Evolutionary conservation across 2,113 vertebrate species (phyloP), one percentile per base, ranked within the genome.

Genomic region (Trogon melanurus): DNA sequence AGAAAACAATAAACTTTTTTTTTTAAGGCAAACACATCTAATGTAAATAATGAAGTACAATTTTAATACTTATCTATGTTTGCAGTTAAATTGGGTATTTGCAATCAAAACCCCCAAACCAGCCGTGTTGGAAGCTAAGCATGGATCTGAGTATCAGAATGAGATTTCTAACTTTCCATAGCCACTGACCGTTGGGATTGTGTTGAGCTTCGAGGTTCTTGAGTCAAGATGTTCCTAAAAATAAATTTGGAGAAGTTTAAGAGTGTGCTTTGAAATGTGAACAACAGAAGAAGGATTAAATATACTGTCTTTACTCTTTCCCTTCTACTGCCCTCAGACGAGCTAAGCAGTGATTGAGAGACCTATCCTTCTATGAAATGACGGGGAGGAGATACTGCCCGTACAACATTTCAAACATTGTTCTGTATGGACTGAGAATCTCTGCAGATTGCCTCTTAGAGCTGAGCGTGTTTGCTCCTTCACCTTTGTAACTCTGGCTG

Each of bases 381-480:
- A 19, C 4, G 12, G 15, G 9, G 10, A 15, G 19, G 16, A 25
- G 6, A 41, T 50, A 16, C 4, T 54, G 21, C 30, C 41, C 1
- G 0, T 62, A 10, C 15, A 67, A 4, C 5, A 13, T n/a, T 47
- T 75, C 57, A 82, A 19, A 48, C 0, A 1, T 29, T 34, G 20
- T 32, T 80, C 44, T 65, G 20, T 34, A 14, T 9, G 30, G 19
- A 47, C 36, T 54, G 73, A 85, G 70, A 56, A 29, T 38, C 70
- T 53, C 67, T 74, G 38, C n/a, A 50, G 60, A 12, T 75, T 44
- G 38, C 14, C 22, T 81, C 11, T 29, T 30, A n/a, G 16, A 23
- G 6, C 8, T 26, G 30, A 87, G 8, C 7, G 3, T 19, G 16
- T 69, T 67, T 78, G 18, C 32, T 83, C 15, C 30, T 78, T 71